Percentiles rank a stretch among this genome's conserved stretches.
phyloP scores from a whole-genome alignment of 2,888 invertebrate genomes.

The Lissonota sp. region DNA sequence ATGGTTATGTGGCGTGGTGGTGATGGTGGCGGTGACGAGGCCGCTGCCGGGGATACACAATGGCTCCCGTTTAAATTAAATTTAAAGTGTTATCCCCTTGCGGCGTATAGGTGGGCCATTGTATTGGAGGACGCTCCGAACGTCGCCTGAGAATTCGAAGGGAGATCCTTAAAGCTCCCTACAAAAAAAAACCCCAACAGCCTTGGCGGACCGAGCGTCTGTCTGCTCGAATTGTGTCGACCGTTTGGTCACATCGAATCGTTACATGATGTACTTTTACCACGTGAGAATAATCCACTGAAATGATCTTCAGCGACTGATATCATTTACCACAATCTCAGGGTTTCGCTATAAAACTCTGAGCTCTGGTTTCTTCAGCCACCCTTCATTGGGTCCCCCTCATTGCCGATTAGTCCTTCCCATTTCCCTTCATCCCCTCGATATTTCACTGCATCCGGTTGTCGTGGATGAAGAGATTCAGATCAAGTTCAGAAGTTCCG shows the following conservation, averaged over 20 bases:
- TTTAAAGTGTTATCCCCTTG: constrained; percentile 78
- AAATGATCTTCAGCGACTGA: too few species aligned
- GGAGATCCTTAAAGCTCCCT: constrained; percentile 19
- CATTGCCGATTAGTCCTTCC: too few species aligned
- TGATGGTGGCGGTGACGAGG: constrained; percentile 59
- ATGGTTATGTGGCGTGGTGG: constrained; percentile 40
- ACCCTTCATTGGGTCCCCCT: too few species aligned
- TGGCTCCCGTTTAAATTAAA: constrained; percentile 78
- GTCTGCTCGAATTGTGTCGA: constrained; percentile 12
- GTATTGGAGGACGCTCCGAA: constrained; percentile 62
- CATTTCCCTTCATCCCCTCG: too few species aligned
- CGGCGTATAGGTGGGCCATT: constrained; percentile 72
- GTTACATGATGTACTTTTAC: too few species aligned
- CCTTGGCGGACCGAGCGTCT: constrained; percentile 37
- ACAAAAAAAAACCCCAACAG: neutral
- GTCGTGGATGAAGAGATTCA: too few species aligned
- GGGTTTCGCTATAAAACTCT: too few species aligned
- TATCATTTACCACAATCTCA: too few species aligned
- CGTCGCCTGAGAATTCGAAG: constrained; percentile 48
- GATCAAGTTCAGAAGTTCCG: too few species aligned
- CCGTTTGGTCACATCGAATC: constrained; percentile 16
- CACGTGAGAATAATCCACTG: too few species aligned
- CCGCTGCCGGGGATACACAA: constrained; percentile 68
- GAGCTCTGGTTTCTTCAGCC: too few species aligned
- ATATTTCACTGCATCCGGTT: too few species aligned